Evolutionary conservation across 2,888 invertebrate species (phyloP).

Genomic region (Tetragonisca angustula): DNA sequence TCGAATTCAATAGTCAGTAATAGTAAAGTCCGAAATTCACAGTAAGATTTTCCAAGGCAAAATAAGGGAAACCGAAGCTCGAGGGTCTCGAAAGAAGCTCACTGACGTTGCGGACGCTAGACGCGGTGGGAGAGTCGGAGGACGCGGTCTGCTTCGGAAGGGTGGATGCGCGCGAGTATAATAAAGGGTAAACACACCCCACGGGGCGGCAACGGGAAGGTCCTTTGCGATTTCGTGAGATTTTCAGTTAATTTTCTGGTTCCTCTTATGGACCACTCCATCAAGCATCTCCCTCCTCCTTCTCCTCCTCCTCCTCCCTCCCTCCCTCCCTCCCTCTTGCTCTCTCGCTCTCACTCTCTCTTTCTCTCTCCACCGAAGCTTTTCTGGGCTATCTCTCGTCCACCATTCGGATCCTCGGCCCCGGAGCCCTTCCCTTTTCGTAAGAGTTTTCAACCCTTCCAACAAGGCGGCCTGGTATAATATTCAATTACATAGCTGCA

Average conservation of each 20-base stretch:
- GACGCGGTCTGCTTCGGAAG: slow-evolving; percentile 37
- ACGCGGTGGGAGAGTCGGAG: not conserved
- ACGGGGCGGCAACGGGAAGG: slow-evolving; percentile 55
- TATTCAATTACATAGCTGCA: slow-evolving; percentile 83
- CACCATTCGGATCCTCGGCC: slow-evolving; percentile 68
- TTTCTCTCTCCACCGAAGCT: slow-evolving; percentile 16
- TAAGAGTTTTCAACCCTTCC: slow-evolving; percentile 82
- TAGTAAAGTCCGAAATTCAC: slow-evolving; percentile 23
- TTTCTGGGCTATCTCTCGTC: slow-evolving; percentile 67
- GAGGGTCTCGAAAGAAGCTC: slow-evolving; percentile 34
- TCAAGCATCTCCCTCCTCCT: slow-evolving; percentile 59
- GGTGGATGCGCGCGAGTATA: slow-evolving; percentile 70
- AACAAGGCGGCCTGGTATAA: slow-evolving; percentile 80
- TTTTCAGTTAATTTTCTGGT: slow-evolving; percentile 77
- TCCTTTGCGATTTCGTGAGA: slow-evolving; percentile 75
- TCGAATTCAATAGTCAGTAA: not conserved
- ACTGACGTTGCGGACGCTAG: slow-evolving; percentile 5
- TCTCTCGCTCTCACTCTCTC: too few relatives aligned
- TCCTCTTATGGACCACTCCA: slow-evolving; percentile 70
- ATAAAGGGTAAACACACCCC: slow-evolving; percentile 77
- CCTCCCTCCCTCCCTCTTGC: too few relatives aligned
- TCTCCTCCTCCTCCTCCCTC: slow-evolving; percentile 18
- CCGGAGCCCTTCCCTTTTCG: slow-evolving; percentile 65
- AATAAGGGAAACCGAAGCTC: slow-evolving; percentile 11
- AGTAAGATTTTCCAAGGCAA: slow-evolving; percentile 31